Percentiles rank a stretch among this genome's conserved stretches.
Evolutionary conservation across 2,888 invertebrate species (phyloP).

Genomic region (Campaea margaritaria): DNA sequence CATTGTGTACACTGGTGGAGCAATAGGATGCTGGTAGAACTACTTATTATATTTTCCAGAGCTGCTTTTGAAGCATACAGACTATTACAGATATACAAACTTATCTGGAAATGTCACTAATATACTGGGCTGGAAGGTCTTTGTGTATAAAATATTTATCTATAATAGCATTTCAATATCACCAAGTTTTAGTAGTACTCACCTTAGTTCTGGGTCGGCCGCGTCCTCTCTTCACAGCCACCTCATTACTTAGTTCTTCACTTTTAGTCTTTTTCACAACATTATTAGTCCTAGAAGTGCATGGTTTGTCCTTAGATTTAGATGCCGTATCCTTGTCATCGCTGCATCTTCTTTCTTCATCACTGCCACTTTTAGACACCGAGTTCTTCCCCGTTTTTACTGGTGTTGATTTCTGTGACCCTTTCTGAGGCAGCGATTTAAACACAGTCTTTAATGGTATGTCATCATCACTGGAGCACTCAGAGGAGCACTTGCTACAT

Average conservation of each 20-base stretch:
- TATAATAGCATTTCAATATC: too few species aligned
- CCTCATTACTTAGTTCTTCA: slow-evolving; percentile 60
- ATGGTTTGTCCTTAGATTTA: slow-evolving; percentile 68
- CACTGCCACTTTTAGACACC: slow-evolving; percentile 64
- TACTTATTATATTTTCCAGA: too few species aligned
- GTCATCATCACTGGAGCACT: slow-evolving; percentile 79
- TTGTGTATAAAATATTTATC: too few species aligned
- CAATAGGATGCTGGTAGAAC: too few species aligned
- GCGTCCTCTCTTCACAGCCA: slow-evolving; percentile 65
- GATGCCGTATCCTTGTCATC: slow-evolving; percentile 61
- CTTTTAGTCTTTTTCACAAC: slow-evolving; percentile 72
- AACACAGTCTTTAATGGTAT: slow-evolving; percentile 75
- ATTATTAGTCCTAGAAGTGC: slow-evolving; percentile 61
- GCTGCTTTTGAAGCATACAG: too few species aligned
- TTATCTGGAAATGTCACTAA: too few species aligned
- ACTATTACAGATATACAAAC: too few species aligned
- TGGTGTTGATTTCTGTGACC: slow-evolving; percentile 53
- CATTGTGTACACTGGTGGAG: too few species aligned
- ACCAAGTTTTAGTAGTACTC: slow-evolving; percentile 43
- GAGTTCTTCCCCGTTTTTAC: slow-evolving; percentile 54
- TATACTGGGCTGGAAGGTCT: too few species aligned
- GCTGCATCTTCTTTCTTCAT: slow-evolving; percentile 62
- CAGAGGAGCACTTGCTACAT: slow-evolving; percentile 80
- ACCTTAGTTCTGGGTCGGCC: slow-evolving; percentile 78
- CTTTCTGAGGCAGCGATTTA: slow-evolving; percentile 68